Conservation (phyloP, 2,797 vertebrate genomes). For the Sebastes taczanowskii region DNA sequence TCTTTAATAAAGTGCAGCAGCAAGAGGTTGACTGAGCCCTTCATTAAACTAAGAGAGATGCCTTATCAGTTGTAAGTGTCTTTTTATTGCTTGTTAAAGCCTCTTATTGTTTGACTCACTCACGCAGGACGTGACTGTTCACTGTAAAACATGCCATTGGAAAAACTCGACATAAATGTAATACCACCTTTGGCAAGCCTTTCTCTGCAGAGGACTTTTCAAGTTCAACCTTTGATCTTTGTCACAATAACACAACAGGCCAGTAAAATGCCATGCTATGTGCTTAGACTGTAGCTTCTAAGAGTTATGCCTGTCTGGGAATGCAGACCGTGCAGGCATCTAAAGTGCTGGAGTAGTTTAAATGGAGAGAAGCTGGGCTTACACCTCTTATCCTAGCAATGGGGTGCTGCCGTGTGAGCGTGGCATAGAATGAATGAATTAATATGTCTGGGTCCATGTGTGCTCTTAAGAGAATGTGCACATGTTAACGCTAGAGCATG, state of each 20-base stretch:
- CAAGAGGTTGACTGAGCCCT: slow-evolving; percentile 38
- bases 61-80: slow-evolving; percentile 74
- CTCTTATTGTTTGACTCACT: slow-evolving; percentile 64
- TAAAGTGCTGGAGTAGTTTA: slow-evolving; percentile 36
- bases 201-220: slow-evolving; percentile 63
- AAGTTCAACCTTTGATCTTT: slow-evolving; percentile 80
- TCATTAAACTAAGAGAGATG: slow-evolving; percentile 71
- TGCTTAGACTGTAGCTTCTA: slow-evolving; percentile 48
- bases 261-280: slow-evolving; percentile 71
- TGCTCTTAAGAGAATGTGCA: slow-evolving; percentile 24
- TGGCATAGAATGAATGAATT: slow-evolving; percentile 32
- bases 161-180: slow-evolving; percentile 51
- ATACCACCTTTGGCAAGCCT: slow-evolving; percentile 54
- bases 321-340: slow-evolving; percentile 43
- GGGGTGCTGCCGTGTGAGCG: slow-evolving; percentile 49
- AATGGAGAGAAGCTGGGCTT: slow-evolving; percentile 42
- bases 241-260: slow-evolving; percentile 73
- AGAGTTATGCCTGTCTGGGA: slow-evolving; percentile 72
- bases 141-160: slow-evolving; percentile 52
- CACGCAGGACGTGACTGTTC: slow-evolving; percentile 57
- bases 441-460: slow-evolving; percentile 44
- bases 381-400: slow-evolving; percentile 55
- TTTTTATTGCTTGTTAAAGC: slow-evolving; percentile 80
- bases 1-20: slow-evolving; percentile 47
- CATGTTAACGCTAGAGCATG: slow-evolving; percentile 23